Evolutionary conservation across 2,113 vertebrate genomes (phyloP), one percentile per base, ranked within the genome.

Genomic region (Nansenia antarctica): DNA sequence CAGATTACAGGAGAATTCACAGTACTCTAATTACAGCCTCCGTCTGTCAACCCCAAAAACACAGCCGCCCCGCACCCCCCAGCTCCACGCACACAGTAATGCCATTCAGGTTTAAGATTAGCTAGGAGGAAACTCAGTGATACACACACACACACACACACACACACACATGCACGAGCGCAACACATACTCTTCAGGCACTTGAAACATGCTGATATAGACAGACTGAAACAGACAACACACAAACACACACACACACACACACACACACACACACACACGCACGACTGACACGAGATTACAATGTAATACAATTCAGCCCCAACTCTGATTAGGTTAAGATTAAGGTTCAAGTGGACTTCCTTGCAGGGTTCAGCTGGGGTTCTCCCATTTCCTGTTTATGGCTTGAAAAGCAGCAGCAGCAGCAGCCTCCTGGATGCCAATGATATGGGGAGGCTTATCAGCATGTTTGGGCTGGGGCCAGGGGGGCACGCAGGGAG

Each of bases 1-100:
- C 73, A 84, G 83, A 90, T 85, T 82, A 86, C 75, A 78, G 53
- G 62, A 84, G 86, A 86, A 85, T 85, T 83, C 81, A 80, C 79
- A 76, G 76, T 32, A 73, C 74, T 52, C 79, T 85, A 84, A 87
- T 85, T 81, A 84, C 84, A 87, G 69, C 69, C 71, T 70, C 74
- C 29, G 74, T 67, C 79, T 75, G 66, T 73, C 78, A 72, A 27
- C 37, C 35, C 24, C 61, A 11, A 18, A 20, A n/a, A 60, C 59
- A 7, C 39, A 52, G 32, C 20, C 35, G 45, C 63, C 32, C 39
- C 31, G 62, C 64, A 58, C 60, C 18, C n/a, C 53, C 7, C 52
- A 54, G n/a, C 47, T 24, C n/a, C 3, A 4, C 70, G 61, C 67
- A 52, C 59, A 54, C 67, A 75, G 69, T 61, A 53, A 73, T 70